A percentile compares a stretch with the other conserved stretches of the same genome.
Evolutionary conservation across 2,797 vertebrate genomes (phyloP).

Genomic region (Eulemur mongoz): DNA sequence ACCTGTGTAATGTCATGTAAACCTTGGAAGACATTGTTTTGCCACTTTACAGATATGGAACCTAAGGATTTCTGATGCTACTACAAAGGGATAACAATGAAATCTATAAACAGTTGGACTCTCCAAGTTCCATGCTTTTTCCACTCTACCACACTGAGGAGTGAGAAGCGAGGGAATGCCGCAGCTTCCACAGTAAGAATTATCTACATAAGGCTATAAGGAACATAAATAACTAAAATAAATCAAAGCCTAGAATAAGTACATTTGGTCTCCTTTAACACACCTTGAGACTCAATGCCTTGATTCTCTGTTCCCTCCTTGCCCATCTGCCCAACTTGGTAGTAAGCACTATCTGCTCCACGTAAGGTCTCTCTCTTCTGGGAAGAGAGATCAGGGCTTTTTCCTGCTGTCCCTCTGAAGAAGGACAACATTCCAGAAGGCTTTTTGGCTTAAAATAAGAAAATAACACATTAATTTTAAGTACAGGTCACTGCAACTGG

Average conservation of each 20-base stretch:
- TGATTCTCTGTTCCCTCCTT: constrained; percentile 88
- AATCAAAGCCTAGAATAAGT: background rate
- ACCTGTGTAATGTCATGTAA: background rate
- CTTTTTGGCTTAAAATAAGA: constrained; percentile 87
- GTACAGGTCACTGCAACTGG: background rate
- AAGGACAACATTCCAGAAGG: constrained; percentile 88
- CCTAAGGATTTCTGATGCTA: background rate
- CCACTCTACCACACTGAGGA: background rate
- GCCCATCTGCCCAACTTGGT: constrained; percentile 88
- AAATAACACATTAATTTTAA: constrained; percentile 55
- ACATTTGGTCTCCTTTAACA: background rate
- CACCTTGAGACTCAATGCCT: constrained; percentile 86
- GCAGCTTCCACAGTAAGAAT: background rate
- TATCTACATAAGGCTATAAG: background rate
- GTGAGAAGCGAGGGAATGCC: background rate
- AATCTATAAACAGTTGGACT: background rate
- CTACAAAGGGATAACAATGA: background rate
- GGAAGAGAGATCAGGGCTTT: constrained; percentile 88
- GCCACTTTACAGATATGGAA: background rate
- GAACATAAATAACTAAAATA: background rate
- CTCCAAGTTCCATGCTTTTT: background rate
- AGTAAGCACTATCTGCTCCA: constrained; percentile 90
- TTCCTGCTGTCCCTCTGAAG: constrained; percentile 89
- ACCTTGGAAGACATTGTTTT: background rate
- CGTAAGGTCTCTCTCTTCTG: constrained; percentile 89